phyloP scores from a whole-genome alignment of 2,888 invertebrate species.

The Acleris sparsana region DNA sequence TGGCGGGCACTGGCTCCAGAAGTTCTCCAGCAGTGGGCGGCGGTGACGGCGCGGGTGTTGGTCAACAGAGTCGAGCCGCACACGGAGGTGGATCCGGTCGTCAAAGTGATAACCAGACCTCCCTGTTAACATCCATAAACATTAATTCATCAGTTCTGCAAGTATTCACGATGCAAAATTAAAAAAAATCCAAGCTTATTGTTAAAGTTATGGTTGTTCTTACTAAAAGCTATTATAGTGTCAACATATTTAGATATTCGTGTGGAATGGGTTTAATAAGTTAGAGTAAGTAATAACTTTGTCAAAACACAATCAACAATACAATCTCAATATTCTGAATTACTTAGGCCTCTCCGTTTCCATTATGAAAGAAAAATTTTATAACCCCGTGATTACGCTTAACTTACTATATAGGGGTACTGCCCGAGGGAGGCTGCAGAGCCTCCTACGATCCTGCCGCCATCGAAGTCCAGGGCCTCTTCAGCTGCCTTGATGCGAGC shows the following conservation, averaged over 20 bases:
- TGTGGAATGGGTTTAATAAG: too few species aligned
- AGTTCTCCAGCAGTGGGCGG: slow-evolving; percentile 53
- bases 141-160: not conserved
- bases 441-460: slow-evolving; percentile 38
- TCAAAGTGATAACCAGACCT: slow-evolving; percentile 47
- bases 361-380: too few species aligned
- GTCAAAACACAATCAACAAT: too few species aligned
- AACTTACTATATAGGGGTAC: slow-evolving; percentile 20
- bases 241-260: too few species aligned
- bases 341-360: too few species aligned
- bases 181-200: too few species aligned
- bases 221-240: too few species aligned
- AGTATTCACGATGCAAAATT: too few species aligned
- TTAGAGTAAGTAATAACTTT: too few species aligned
- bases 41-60: slow-evolving; percentile 46
- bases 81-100: slow-evolving; percentile 45
- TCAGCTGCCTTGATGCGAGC: slow-evolving; percentile 37
- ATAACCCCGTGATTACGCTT: not conserved
- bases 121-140: slow-evolving; percentile 41
- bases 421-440: slow-evolving; percentile 15
- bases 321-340: too few species aligned
- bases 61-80: slow-evolving; percentile 50
- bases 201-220: too few species aligned
- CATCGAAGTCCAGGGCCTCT: slow-evolving; percentile 32
- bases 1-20: slow-evolving; percentile 43